A percentile compares a stretch with the other conserved stretches of the same genome.
phyloP scores from a whole-genome alignment of 2,888 invertebrate genomes.

The Xylocampa areola region DNA sequence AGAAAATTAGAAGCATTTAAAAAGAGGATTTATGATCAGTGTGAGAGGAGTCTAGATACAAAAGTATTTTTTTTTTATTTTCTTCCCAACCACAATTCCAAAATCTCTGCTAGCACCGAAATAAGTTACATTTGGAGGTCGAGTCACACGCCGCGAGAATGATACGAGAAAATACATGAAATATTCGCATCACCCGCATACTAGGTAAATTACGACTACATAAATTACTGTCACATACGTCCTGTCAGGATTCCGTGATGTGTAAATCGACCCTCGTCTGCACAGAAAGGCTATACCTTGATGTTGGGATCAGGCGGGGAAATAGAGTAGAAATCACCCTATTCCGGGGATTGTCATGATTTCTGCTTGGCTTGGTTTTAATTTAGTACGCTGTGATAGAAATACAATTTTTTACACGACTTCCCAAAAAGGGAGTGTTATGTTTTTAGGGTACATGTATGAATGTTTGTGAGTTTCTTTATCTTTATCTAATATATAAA shows the following conservation, averaged over 20 bases:
- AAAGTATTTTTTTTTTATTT: neutral
- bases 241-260: slow-evolving; percentile 39
- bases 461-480: too few species aligned
- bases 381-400: slow-evolving; percentile 6
- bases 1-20: too few species aligned
- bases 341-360: neutral
- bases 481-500: too few species aligned
- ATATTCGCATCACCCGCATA: slow-evolving; percentile 29
- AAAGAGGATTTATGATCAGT: too few species aligned
- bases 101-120: slow-evolving; percentile 3
- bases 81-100: slow-evolving; percentile 7
- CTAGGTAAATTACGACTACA: slow-evolving; percentile 49
- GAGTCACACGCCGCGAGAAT: slow-evolving; percentile 25
- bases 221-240: slow-evolving; percentile 44
- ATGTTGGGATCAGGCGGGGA: slow-evolving; percentile 27
- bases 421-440: too few species aligned
- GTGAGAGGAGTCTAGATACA: too few species aligned
- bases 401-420: too few species aligned
- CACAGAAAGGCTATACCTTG: slow-evolving; percentile 15
- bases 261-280: slow-evolving; percentile 46
- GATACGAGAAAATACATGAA: slow-evolving; percentile 17
- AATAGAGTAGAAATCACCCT: slow-evolving; percentile 6
- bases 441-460: too few species aligned
- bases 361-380: neutral
- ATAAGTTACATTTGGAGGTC: slow-evolving; percentile 8